Conservation (phyloP, 1,140 invertebrate species). For the Drosophila micromelanica region DNA sequence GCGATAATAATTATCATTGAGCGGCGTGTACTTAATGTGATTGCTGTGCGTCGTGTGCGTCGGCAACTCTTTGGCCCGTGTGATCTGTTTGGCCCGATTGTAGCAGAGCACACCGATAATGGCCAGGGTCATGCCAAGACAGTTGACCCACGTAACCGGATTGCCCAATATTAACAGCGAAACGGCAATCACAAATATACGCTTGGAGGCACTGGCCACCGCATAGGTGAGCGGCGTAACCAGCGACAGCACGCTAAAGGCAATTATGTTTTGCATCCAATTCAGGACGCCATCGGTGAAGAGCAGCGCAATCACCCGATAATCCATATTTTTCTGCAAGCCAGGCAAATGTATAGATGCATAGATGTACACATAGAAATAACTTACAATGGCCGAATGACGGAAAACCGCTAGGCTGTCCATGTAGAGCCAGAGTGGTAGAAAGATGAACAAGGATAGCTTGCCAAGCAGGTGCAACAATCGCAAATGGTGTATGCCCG, state of each 20-base stretch:
- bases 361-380: not conserved
- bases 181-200: slow-evolving; percentile 95
- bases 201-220: slow-evolving; percentile 97
- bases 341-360: slow-evolving; percentile 7
- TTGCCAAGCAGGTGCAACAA: slow-evolving; percentile 93
- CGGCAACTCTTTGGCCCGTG: slow-evolving; percentile 50
- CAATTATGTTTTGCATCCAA: slow-evolving; percentile 97
- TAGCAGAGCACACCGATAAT: slow-evolving; percentile 95
- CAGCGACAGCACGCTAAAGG: slow-evolving; percentile 95
- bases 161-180: slow-evolving; percentile 96
- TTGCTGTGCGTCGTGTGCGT: slow-evolving; percentile 51
- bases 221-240: slow-evolving; percentile 97
- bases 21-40: slow-evolving; percentile 70
- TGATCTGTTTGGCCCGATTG: slow-evolving; percentile 87
- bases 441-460: slow-evolving; percentile 92
- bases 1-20: slow-evolving; percentile 66
- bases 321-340: slow-evolving; percentile 85
- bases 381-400: slow-evolving; percentile 85
- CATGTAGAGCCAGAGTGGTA: slow-evolving; percentile 94
- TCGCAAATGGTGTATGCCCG: slow-evolving; percentile 93
- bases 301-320: slow-evolving; percentile 88
- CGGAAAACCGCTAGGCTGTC: slow-evolving; percentile 89
- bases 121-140: slow-evolving; percentile 96
- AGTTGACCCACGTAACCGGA: slow-evolving; percentile 94
- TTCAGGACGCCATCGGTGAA: slow-evolving; percentile 94